phyloP scores from a whole-genome alignment of 2,888 invertebrate species.

The Caenorhabditis sinica region DNA sequence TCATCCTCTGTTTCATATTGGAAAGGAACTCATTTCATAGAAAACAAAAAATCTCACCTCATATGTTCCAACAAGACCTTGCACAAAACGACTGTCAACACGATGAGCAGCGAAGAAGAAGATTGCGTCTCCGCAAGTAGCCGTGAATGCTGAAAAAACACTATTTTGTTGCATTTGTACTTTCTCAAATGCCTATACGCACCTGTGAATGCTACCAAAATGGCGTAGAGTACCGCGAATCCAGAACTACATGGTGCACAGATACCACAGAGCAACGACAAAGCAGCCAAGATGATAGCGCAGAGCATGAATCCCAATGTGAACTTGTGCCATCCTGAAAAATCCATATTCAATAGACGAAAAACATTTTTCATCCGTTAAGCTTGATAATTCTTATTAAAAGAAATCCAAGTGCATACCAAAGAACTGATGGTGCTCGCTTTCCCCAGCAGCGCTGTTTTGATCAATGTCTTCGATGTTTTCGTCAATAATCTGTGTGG shows the following conservation, averaged over 20 bases:
- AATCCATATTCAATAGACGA: no score
- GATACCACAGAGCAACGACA: slow-evolving; percentile 79
- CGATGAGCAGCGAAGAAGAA: slow-evolving; percentile 83
- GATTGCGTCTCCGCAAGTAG: slow-evolving; percentile 76
- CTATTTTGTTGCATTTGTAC: no score
- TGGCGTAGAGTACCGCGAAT: slow-evolving; percentile 79
- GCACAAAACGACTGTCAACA: slow-evolving; percentile 82
- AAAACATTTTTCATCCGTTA: no score
- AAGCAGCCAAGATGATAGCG: slow-evolving; percentile 75
- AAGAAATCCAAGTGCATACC: slow-evolving; percentile 73
- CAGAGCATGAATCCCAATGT: slow-evolving; percentile 79
- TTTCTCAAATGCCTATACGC: neutral
- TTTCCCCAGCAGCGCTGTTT: slow-evolving; percentile 82
- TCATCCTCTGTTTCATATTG: no score
- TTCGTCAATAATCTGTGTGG: slow-evolving; percentile 80
- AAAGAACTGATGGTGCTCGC: slow-evolving; percentile 83
- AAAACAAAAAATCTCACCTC: slow-evolving; percentile 68
- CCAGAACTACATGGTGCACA: slow-evolving; percentile 82
- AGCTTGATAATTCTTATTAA: no score
- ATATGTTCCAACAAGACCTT: slow-evolving; percentile 82
- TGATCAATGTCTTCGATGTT: slow-evolving; percentile 81
- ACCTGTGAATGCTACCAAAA: slow-evolving; percentile 80
- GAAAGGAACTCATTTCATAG: neutral
- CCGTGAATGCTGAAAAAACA: slow-evolving; percentile 71
- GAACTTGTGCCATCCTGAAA: slow-evolving; percentile 82